These are phyloP conservation scores for Aleiodes alternator DNA, from an alignment of 2,888 invertebrate genomes.

Conservation along the genomic window DNA sequence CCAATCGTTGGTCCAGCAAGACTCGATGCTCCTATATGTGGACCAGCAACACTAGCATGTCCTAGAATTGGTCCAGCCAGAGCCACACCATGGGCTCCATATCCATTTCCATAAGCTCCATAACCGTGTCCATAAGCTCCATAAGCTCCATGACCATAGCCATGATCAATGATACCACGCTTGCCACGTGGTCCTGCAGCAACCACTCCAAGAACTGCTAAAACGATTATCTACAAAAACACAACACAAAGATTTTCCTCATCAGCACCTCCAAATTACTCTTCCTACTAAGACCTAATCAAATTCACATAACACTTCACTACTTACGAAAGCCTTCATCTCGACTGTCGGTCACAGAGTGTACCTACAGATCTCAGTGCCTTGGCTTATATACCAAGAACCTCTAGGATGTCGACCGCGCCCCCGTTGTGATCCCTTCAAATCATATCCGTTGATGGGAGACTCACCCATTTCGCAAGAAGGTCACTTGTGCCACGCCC, in stretches of 20 bases:
- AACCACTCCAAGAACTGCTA: constrained; percentile 62
- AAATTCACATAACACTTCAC: constrained; percentile 34
- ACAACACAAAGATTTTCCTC: constrained; percentile 18
- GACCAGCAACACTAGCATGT: constrained; percentile 66
- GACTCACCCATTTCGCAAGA: constrained; percentile 72
- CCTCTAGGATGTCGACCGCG: constrained; percentile 68
- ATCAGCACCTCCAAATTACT: background rate
- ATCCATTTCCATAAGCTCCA: constrained; percentile 52
- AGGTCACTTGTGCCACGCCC: constrained; percentile 71
- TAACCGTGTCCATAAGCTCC: constrained; percentile 50
- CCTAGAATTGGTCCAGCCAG: constrained; percentile 69
- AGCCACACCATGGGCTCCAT: constrained; percentile 66
- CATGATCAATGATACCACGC: constrained; percentile 61
- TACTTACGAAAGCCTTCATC: constrained; percentile 74
- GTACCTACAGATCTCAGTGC: constrained; percentile 62
- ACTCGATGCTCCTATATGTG: constrained; percentile 65
- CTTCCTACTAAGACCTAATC: background rate
- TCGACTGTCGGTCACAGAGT: constrained; percentile 70
- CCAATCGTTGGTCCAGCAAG: constrained; percentile 70
- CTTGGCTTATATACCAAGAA: constrained; percentile 68
- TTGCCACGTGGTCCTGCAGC: constrained; percentile 60
- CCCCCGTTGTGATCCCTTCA: constrained; percentile 72
- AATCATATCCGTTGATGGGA: constrained; percentile 72
- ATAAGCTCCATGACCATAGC: constrained; percentile 40
- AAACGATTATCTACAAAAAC: constrained; percentile 63